These are phyloP conservation scores for Mesorhabditis spiculigera DNA, from an alignment of 2,888 invertebrate genomes.

Conservation along the genomic window DNA sequence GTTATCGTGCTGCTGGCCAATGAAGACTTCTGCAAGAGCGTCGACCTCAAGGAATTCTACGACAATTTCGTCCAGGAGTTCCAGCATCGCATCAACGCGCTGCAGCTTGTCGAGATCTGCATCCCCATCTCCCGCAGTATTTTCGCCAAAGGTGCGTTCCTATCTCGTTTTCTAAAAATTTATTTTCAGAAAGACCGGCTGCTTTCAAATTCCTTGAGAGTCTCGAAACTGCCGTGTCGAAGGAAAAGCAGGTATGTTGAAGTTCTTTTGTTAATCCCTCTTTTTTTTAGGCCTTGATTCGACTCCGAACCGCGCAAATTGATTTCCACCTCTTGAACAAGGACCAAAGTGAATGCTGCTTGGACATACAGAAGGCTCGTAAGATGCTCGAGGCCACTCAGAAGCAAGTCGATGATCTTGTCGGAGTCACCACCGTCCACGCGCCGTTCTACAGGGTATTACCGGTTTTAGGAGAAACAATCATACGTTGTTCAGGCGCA, in stretches of 20 bases:
- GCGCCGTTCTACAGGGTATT: conserved; percentile 51
- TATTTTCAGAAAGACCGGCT: conserved; percentile 72
- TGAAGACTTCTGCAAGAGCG: conserved; percentile 23
- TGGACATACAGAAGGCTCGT: conserved; percentile 56
- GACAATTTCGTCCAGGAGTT: conserved; percentile 80
- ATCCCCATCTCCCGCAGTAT: conserved; percentile 62
- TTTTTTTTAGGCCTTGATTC: conserved; percentile 69
- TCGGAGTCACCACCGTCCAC: conserved; percentile 50
- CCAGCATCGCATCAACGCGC: conserved; percentile 92
- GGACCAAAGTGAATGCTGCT: conserved; percentile 60
- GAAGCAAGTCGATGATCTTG: conserved; percentile 37
- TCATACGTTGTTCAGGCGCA: conserved; percentile 27
- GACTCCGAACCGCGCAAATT: conserved; percentile 77
- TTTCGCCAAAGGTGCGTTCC: conserved; percentile 22
- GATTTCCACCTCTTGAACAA: conserved; percentile 60
- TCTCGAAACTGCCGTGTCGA: conserved; percentile 79
- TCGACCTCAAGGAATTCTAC: conserved; percentile 68
- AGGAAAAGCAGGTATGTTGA: conserved; percentile 59
- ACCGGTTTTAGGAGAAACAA: background rate
- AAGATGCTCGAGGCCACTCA: conserved; percentile 41
- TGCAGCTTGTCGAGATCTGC: conserved; percentile 82
- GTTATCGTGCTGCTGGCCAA: conserved; percentile 35
- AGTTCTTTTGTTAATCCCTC: background rate
- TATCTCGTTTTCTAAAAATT: conserved; percentile 1
- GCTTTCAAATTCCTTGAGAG: conserved; percentile 84